A percentile compares a stretch with the other conserved stretches of the same genome.
These are phyloP conservation scores for Pyrochroa serraticornis DNA, from an alignment of 2,888 invertebrate genomes.

Conservation along the genomic window DNA sequence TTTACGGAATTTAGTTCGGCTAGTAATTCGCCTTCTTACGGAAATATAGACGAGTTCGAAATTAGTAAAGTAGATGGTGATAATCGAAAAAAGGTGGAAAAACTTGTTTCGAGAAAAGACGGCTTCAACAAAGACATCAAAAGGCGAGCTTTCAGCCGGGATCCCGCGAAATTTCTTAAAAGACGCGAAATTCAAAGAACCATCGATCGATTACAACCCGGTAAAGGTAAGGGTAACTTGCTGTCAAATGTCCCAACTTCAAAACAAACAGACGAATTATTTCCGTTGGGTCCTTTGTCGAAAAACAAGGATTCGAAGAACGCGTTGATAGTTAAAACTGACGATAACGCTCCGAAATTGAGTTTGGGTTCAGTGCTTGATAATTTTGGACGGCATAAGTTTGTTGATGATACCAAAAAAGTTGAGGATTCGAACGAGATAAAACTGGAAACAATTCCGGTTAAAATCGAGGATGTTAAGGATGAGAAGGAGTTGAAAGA, in stretches of 20 bases:
- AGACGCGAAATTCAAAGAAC: conserved; percentile 78
- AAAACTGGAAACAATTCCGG: neutral
- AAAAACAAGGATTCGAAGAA: conserved; percentile 67
- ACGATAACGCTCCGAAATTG: conserved; percentile 77
- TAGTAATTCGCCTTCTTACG: conserved; percentile 73
- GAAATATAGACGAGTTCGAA: conserved; percentile 65
- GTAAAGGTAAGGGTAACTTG: conserved; percentile 86
- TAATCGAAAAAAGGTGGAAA: conserved; percentile 59
- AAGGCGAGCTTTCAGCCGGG: conserved; percentile 58
- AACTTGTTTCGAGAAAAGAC: conserved; percentile 55
- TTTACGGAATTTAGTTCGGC: conserved; percentile 77
- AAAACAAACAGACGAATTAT: conserved; percentile 65
- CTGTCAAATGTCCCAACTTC: conserved; percentile 70
- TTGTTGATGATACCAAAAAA: conserved; percentile 61
- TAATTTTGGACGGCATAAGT: conserved; percentile 74
- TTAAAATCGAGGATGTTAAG: conserved; percentile 52
- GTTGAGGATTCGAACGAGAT: conserved; percentile 50
- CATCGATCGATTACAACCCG: conserved; percentile 83
- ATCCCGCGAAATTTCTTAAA: conserved; percentile 58
- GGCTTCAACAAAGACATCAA: conserved; percentile 55
- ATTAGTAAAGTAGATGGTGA: conserved; percentile 32
- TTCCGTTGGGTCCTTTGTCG: conserved; percentile 61
- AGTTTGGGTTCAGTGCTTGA: conserved; percentile 85
- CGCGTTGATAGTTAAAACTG: conserved; percentile 64
- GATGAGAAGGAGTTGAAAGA: conserved; percentile 35